Evolutionary conservation across 1,140 invertebrate genomes (phyloP).

Genomic region (Drosophila sproati): DNA sequence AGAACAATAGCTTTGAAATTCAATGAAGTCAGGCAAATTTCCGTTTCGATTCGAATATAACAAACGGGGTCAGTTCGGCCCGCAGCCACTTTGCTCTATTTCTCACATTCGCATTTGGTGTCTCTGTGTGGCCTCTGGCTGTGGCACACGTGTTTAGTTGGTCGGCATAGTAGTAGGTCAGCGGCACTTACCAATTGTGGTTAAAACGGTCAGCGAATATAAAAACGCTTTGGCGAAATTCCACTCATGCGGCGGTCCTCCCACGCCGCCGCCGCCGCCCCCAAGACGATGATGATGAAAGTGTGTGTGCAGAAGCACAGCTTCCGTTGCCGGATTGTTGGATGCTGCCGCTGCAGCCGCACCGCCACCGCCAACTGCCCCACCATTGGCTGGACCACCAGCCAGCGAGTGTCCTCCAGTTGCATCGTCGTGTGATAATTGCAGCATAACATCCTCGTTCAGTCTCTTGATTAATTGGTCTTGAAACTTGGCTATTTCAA

Average conservation of each 20-base stretch:
- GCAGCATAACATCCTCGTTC: conserved; percentile 89
- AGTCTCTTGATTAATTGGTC: conserved; percentile 92
- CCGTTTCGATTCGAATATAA: too few relatives aligned
- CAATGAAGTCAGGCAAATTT: too few relatives aligned
- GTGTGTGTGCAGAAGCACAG: conserved; percentile 79
- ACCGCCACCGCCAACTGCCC: conserved; percentile 13
- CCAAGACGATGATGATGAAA: conserved; percentile 86
- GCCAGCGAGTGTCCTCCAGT: conserved; percentile 85
- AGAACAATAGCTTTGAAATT: too few relatives aligned
- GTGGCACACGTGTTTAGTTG: conserved; percentile 1
- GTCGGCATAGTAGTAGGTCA: not conserved
- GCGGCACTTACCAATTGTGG: conserved; percentile 95
- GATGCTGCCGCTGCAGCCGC: conserved; percentile 12
- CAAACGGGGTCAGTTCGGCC: too few relatives aligned
- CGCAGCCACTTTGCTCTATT: not conserved
- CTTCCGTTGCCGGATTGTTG: conserved; percentile 85
- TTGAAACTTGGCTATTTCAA: conserved; percentile 95
- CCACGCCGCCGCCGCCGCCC: conserved; percentile 76
- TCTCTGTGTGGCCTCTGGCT: conserved; percentile 24
- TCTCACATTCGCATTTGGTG: not conserved
- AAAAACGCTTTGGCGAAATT: conserved; percentile 97
- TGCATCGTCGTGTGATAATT: conserved; percentile 84
- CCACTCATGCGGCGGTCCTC: conserved; percentile 90
- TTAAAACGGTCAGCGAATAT: conserved; percentile 97
- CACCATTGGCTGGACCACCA: conserved; percentile 6